These are phyloP conservation scores for Acanthosepion esculentum DNA, from an alignment of 2,888 invertebrate species.

Conservation along the genomic window DNA sequence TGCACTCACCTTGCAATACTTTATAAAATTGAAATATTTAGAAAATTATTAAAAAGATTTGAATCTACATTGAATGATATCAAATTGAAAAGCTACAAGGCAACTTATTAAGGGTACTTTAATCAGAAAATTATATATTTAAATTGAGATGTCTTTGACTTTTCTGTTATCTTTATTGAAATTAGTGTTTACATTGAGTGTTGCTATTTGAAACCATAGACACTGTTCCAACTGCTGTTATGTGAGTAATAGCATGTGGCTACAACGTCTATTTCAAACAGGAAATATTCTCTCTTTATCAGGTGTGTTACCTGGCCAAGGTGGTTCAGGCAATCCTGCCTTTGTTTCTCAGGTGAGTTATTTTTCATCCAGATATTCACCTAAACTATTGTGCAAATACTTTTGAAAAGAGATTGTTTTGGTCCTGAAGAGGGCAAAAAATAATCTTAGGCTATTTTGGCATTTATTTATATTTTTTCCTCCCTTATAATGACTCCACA, in stretches of 20 bases:
- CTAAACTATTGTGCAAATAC: no score
- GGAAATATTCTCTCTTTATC: slow-evolving; percentile 49
- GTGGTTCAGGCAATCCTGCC: slow-evolving; percentile 53
- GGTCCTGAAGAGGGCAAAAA: no score
- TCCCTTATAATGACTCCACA: no score
- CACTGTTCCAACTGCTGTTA: slow-evolving; percentile 38
- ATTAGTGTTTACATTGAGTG: neutral
- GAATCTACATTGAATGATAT: neutral
- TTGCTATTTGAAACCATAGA: neutral
- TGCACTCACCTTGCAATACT: neutral
- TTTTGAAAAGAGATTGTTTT: no score
- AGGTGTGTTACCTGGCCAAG: slow-evolving; percentile 57
- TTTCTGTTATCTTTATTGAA: neutral
- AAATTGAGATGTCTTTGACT: neutral
- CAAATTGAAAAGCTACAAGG: neutral
- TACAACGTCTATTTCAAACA: slow-evolving; percentile 35
- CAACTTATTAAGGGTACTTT: neutral
- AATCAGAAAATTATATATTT: neutral
- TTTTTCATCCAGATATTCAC: neutral
- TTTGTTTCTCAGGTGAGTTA: slow-evolving; percentile 58
- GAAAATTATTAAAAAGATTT: neutral
- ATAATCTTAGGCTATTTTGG: no score
- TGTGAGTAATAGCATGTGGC: neutral
- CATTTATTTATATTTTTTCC: no score
- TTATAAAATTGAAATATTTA: neutral